phyloP scores from a whole-genome alignment of 2,888 invertebrate species.

The Ennomos fuscantarius region DNA sequence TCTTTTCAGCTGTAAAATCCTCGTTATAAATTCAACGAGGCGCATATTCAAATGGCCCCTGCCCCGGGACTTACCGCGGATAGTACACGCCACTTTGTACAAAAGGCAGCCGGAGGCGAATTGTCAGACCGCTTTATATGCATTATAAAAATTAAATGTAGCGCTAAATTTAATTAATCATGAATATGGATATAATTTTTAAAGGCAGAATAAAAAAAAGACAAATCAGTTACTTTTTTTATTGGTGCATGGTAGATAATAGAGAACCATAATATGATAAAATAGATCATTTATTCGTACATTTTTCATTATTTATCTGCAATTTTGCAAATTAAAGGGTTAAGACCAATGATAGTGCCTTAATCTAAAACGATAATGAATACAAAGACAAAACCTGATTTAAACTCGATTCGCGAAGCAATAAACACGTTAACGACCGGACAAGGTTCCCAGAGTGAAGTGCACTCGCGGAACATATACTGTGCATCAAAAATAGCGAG shows the following conservation, averaged over 20 bases:
- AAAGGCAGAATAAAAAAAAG: too few relatives aligned
- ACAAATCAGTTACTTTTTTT: too few relatives aligned
- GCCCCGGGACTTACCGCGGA: too few relatives aligned
- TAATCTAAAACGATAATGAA: too few relatives aligned
- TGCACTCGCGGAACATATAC: constrained; percentile 40
- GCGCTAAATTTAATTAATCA: too few relatives aligned
- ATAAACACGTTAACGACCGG: constrained; percentile 8
- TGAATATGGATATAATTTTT: too few relatives aligned
- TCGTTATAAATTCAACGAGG: constrained; percentile 21
- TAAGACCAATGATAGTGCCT: too few relatives aligned
- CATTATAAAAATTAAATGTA: neutral
- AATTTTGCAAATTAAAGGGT: too few relatives aligned
- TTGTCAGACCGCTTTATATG: neutral
- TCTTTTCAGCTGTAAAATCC: constrained; percentile 16
- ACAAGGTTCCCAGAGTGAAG: constrained; percentile 9
- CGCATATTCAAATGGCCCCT: constrained; percentile 12
- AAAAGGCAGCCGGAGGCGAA: constrained; percentile 5
- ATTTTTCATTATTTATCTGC: too few relatives aligned
- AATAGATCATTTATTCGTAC: too few relatives aligned
- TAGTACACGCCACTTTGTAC: neutral
- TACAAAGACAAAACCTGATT: neutral
- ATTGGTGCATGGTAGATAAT: too few relatives aligned
- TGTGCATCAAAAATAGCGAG: constrained; percentile 62
- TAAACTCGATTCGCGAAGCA: constrained; percentile 4
- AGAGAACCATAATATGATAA: too few relatives aligned